phyloP scores from a whole-genome alignment of 37 sponge, comb jelly and placozoan genomes.

The Spongilla lacustris region DNA sequence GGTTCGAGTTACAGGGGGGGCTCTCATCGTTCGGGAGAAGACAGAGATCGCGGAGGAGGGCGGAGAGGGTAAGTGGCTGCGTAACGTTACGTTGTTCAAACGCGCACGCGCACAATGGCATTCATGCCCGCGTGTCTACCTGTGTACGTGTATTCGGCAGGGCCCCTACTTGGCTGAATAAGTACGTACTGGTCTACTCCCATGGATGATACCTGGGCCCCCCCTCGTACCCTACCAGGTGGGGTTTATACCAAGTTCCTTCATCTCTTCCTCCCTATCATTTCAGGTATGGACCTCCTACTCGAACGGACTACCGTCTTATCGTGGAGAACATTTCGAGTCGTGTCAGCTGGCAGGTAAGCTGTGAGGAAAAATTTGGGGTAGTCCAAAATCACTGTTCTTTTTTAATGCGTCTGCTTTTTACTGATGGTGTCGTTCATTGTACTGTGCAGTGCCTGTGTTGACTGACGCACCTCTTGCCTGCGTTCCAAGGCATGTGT shows the following conservation, averaged over 20 bases:
- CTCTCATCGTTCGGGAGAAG: neutral
- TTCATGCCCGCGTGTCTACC: neutral
- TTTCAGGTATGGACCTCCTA: slow-evolving; percentile 87
- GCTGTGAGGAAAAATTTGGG: neutral
- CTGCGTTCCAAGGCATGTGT: slow-evolving; percentile 28
- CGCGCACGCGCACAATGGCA: neutral
- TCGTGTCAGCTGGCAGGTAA: slow-evolving; percentile 96
- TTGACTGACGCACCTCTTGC: neutral
- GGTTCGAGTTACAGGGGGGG: slow-evolving; percentile 17
- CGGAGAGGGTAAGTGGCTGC: slow-evolving; percentile 5
- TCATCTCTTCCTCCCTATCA: neutral
- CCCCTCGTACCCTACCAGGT: neutral
- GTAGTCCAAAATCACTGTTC: too few relatives aligned
- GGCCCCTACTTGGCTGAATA: neutral
- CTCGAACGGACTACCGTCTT: slow-evolving; percentile 84
- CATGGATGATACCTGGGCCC: neutral
- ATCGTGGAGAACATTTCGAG: slow-evolving; percentile 95
- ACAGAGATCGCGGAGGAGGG: neutral
- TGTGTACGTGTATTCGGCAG: neutral
- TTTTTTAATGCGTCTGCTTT: neutral
- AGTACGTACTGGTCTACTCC: neutral
- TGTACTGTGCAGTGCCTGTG: slow-evolving; percentile 1
- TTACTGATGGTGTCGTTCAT: neutral
- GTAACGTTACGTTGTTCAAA: neutral
- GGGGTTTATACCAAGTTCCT: neutral